These are phyloP conservation scores for Tapirus indicus DNA, from an alignment of 2,797 vertebrate genomes.

Conservation along the genomic window DNA sequence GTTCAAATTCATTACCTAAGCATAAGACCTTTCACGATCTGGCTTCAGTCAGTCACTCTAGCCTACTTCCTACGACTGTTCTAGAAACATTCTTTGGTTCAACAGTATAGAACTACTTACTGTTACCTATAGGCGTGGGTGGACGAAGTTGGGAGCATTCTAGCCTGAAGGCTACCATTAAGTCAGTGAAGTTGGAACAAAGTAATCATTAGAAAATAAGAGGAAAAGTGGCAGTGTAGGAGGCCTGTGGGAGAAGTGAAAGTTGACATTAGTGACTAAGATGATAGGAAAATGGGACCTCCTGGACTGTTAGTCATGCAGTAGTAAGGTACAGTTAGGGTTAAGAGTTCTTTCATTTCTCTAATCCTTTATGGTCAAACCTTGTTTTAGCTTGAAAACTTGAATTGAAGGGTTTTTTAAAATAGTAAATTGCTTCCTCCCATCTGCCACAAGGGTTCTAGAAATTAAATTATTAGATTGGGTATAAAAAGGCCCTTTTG, in stretches of 20 bases:
- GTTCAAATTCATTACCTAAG: background rate
- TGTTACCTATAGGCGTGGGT: background rate
- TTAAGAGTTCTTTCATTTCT: constrained; percentile 8
- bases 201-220: background rate
- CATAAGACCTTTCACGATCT: background rate
- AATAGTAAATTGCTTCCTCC: background rate
- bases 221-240: background rate
- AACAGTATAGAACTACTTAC: background rate
- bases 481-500: background rate
- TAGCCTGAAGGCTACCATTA: background rate
- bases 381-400: background rate
- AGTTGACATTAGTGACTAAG: background rate
- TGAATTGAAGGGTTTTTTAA: background rate
- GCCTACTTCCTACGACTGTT: background rate
- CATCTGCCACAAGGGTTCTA: background rate
- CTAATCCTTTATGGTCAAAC: background rate
- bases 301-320: background rate
- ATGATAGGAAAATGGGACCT: background rate
- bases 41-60: background rate
- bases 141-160: background rate
- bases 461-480: background rate
- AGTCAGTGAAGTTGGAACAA: background rate
- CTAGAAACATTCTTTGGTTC: background rate
- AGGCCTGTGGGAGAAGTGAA: background rate
- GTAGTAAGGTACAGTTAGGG: background rate